phyloP scores from a whole-genome alignment of 2,797 vertebrate genomes.

The Heterohyrax brucei region DNA sequence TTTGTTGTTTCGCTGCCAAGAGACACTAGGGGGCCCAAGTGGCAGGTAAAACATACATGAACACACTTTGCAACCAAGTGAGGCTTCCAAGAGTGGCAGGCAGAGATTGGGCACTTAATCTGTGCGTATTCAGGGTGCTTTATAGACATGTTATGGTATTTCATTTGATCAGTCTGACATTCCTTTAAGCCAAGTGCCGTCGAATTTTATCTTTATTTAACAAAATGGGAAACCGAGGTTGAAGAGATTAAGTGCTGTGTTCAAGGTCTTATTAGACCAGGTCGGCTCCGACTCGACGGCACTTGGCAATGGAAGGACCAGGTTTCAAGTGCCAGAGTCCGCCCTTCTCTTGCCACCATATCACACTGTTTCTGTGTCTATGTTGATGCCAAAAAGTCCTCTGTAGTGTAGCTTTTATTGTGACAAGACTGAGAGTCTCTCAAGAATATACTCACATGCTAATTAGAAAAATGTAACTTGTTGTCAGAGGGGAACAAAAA shows the following conservation, averaged over 20 bases:
- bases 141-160: neutral
- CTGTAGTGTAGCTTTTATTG: slow-evolving; percentile 60
- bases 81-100: neutral
- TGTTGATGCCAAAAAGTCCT: neutral
- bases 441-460: neutral
- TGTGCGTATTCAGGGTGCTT: neutral
- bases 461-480: slow-evolving; percentile 48
- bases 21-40: neutral
- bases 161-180: neutral
- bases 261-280: slow-evolving; percentile 28
- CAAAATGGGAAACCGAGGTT: slow-evolving; percentile 20
- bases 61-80: too few relatives aligned
- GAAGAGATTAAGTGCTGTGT: neutral
- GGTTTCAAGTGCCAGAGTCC: slow-evolving; percentile 61
- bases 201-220: slow-evolving; percentile 29
- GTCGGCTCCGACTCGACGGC: neutral
- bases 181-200: neutral
- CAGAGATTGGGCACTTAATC: neutral
- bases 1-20: neutral
- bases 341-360: neutral
- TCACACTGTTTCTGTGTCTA: slow-evolving; percentile 44
- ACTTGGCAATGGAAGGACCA: neutral
- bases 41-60: neutral
- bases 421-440: neutral
- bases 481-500: slow-evolving; percentile 25